Base-by-base conservation (phyloP, 2,797 vertebrate genomes). In the Cryptoblepharus egeriae region DNA sequence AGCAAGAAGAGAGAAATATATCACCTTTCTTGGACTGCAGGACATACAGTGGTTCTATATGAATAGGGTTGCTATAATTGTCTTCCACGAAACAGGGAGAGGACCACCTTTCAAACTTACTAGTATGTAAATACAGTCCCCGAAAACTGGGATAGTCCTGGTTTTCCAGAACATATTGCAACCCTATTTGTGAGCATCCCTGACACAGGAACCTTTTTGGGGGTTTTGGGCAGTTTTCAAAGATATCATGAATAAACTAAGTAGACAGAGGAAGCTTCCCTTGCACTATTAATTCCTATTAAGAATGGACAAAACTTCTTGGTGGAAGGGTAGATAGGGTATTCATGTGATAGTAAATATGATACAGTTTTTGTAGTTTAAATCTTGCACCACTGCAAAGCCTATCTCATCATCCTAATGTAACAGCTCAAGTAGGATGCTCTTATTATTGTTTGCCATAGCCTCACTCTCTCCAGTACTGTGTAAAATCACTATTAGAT, bases 181-280 rank as follows among this genome's bases (percentile, higher is more conserved):
- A n/a, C n/a, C n/a, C n/a, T n/a, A n/a, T n/a, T n/a, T n/a, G n/a
- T n/a, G n/a, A n/a, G n/a, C n/a, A n/a, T n/a, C n/a, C n/a, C n/a
- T n/a, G n/a, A n/a, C n/a, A 10, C 45, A 49, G 9, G 45, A 49
- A 12, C 45, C 20, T 2, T 52, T 58, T 18, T 9, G 22, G n/a
- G 67, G 68, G 79, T 76, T 79, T 9, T 61, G 35, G 80, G 35
- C 70, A 68, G 60, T 63, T 82, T 79, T 75, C 26, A 81, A 84
- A 82, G 49, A 88, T 70, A 64, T 85, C 79, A 68, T 68, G 63
- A 35, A 49, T 77, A 60, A 63, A 71, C 70, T 57, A 18, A 57
- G 64, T 63, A 3, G 55, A 73, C 70, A 52, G 63, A 39, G 75
- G 42, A 76, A 85, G 85, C 1, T 26, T 26, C 68, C 77, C 39